Evolutionary conservation across 2,888 invertebrate genomes (phyloP), one percentile per base, ranked within the genome.

Genomic region (Ditula angustiorana): DNA sequence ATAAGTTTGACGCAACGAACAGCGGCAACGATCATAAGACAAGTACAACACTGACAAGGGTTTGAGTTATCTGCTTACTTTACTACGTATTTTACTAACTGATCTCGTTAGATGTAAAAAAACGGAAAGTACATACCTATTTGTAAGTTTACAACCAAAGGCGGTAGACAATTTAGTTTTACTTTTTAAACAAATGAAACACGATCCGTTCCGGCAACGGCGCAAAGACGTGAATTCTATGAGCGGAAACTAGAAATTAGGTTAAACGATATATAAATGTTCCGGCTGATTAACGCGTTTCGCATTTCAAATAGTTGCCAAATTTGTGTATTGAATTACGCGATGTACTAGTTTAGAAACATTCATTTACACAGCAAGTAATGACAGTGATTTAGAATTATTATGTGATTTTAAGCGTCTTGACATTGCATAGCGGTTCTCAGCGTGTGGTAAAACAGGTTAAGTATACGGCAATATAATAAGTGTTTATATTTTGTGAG

Each of bases 221-320:
- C 16, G 13, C 19, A 19, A 50, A 50, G 50, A 50, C 50, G 21
- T 49, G 26, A 49, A 16, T 49, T 35, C 50, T 28, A 52, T 35
- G 47, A 24, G 47, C 58, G 58, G 58, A 46, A 59, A 55, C 44
- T 46, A 35, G 16, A 37, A 63, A 64, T 53, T 37, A 53, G 64
- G 53, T 64, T 63, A 58, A 63, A 59, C 46, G 46, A 13, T 59
- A n/a, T 53, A 23, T 53, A 23, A 37, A 52, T 58, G 52, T 59
- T 59, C 44, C 46, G 64, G 19, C 28, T 35, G 64, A 59, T 64
- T 64, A 33, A 30, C 37, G 35, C 28, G 47, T 11, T 46, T 64
- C 59, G 19, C 16, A 53, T 64, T 64, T 59, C 64, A 64, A 59
- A 59, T 35, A 46, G 52, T 46, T 59, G 58, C 52, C 64, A 64